Base-by-base conservation (phyloP, 1,140 invertebrate species). In the Halyomorpha halys region DNA sequence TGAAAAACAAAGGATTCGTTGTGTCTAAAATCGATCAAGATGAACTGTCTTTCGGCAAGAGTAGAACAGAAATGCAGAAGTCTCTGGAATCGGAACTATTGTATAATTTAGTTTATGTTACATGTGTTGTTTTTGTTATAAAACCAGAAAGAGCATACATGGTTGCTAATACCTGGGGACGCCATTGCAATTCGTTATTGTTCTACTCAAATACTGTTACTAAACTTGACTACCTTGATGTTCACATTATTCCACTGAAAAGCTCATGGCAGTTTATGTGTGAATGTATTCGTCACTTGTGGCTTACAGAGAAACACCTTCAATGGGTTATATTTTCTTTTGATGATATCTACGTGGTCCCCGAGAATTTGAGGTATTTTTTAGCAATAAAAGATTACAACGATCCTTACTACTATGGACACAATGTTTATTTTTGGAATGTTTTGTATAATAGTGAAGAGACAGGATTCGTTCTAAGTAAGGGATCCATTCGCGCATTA, bases 331-430 rank as follows among this genome's bases (percentile, higher is more conserved):
- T 71, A 16, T 69, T 71, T 67, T 59, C 67, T 44, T 62, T 51
- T 30, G 71, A 72, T 44, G 34, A 69, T 49, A 23, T 68, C 15
- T 72, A 67, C 66, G 68, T 65, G n/a, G 64, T 72, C 16, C 67
- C 68, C n/a, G 70, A 72, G 54, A 72, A 72, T 65, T 47, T 72
- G 5, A 62, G 70, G 21, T 64, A 65, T 56, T 68, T 64, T 61
- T 44, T 71, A 5, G 67, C 70, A 0, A 15, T 65, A 0, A 65
- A 66, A 21, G 66, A 71, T 65, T 56, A 47, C 18, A 64, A 47
- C 21, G 53, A 66, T 19, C 51, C 56, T 34, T 65, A 64, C 59
- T 71, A 71, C 60, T 63, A 70, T 30, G 70, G 70, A 25, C 70
- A 70, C 39, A 59, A 68, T 6, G 64, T 66, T 13, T 56, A 49